A percentile compares a stretch with the other conserved stretches of the same genome.
Evolutionary conservation across 2,888 invertebrate species (phyloP).

Genomic region (Eristalis intricaria): DNA sequence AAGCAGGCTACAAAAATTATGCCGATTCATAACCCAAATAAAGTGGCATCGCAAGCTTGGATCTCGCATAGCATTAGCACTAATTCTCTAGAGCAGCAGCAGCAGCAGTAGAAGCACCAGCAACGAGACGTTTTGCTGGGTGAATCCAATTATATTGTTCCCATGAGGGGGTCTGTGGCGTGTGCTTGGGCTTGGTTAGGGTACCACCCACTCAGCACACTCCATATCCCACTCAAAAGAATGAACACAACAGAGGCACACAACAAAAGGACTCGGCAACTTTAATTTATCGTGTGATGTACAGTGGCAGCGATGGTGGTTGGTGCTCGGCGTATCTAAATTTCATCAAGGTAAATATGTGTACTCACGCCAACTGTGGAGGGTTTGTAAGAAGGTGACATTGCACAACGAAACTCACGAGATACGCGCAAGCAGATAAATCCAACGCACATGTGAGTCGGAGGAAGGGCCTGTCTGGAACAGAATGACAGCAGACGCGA

Average conservation of each 20-base stretch:
- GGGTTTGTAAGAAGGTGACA: conserved; percentile 49
- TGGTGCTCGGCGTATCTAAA: conserved; percentile 51
- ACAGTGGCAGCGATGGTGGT: not conserved
- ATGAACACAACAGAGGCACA: conserved; percentile 34
- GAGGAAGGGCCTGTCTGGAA: conserved; percentile 23
- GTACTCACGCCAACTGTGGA: not conserved
- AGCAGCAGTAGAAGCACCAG: conserved; percentile 6
- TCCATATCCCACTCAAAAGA: conserved; percentile 38
- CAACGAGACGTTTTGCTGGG: conserved; percentile 36
- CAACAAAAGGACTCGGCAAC: conserved; percentile 59
- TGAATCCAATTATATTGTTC: conserved; percentile 71
- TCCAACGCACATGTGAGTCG: conserved; percentile 39
- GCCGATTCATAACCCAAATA: conserved; percentile 71
- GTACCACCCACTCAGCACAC: conserved; percentile 2
- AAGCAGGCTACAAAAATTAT: conserved; percentile 53
- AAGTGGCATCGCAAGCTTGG: conserved; percentile 67
- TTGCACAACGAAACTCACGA: conserved; percentile 54
- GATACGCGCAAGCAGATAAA: conserved; percentile 63
- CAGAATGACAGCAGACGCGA: not conserved
- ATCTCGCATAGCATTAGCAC: conserved; percentile 69
- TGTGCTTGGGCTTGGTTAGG: not conserved
- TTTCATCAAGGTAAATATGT: conserved; percentile 63
- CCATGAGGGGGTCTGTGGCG: conserved; percentile 44
- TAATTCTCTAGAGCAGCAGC: conserved; percentile 56
- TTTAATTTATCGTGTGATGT: conserved; percentile 57